Evolutionary conservation across 2,888 invertebrate species (phyloP).

Genomic region (Amiota minor): DNA sequence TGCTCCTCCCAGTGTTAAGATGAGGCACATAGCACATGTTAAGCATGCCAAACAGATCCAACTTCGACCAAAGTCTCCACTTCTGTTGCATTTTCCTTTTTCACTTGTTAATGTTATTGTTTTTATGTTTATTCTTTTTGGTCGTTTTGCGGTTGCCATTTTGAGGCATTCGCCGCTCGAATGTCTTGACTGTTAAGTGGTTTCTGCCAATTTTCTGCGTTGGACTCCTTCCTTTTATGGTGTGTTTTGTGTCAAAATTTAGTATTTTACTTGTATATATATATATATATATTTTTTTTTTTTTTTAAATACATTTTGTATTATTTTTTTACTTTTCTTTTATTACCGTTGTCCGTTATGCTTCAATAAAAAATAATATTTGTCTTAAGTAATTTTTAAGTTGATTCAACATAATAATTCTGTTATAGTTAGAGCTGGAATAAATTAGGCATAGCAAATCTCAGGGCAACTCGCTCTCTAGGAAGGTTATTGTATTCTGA

Average conservation of each 20-base stretch:
- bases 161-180: background rate
- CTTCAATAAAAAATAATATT: slow-evolving; percentile 41
- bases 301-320: background rate
- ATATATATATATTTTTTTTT: too few species aligned
- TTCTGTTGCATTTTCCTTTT: background rate
- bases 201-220: background rate
- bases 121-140: background rate
- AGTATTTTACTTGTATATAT: slow-evolving; percentile 1
- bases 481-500: too few species aligned
- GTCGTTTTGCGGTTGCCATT: background rate
- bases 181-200: background rate
- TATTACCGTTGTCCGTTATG: slow-evolving; percentile 43
- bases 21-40: slow-evolving; percentile 28
- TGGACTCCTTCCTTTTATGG: slow-evolving; percentile 13
- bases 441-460: too few species aligned
- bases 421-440: too few species aligned
- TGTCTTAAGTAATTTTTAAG: too few species aligned
- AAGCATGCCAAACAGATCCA: slow-evolving; percentile 41
- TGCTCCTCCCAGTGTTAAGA: slow-evolving; percentile 28
- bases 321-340: slow-evolving; percentile 7
- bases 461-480: too few species aligned
- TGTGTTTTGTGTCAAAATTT: background rate
- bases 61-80: slow-evolving; percentile 38
- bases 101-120: background rate
- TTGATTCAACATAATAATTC: too few species aligned